Percentiles rank a stretch among this genome's conserved stretches.
Evolutionary conservation across 2,888 invertebrate genomes (phyloP).

Genomic region (Molanna angustata): DNA sequence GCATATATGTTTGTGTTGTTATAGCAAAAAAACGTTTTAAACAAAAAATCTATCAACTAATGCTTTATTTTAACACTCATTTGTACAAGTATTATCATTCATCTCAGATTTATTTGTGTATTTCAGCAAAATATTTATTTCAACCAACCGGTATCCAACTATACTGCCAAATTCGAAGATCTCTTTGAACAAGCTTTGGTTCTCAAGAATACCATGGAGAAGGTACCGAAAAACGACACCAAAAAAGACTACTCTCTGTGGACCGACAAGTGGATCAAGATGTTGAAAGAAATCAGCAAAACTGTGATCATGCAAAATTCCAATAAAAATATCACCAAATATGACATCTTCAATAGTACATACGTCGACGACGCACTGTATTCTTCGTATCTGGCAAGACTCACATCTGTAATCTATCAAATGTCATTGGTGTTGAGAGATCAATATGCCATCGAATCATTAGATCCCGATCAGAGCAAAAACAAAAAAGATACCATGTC

Average conservation of each 20-base stretch:
- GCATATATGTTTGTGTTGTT: too few species aligned
- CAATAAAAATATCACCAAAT: slow-evolving; percentile 4
- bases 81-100: too few species aligned
- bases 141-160: slow-evolving; percentile 26
- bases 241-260: slow-evolving; percentile 19
- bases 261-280: slow-evolving; percentile 28
- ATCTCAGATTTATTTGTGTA: slow-evolving; percentile 19
- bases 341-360: slow-evolving; percentile 17
- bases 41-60: too few species aligned
- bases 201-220: slow-evolving; percentile 18
- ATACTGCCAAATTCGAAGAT: slow-evolving; percentile 25
- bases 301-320: slow-evolving; percentile 15
- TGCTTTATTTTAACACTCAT: too few species aligned
- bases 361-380: slow-evolving; percentile 22
- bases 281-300: slow-evolving; percentile 26
- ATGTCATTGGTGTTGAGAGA: slow-evolving; percentile 10
- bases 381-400: slow-evolving; percentile 20
- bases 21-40: too few species aligned
- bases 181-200: slow-evolving; percentile 22
- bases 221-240: slow-evolving; percentile 13
- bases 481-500: slow-evolving; percentile 15
- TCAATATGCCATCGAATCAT: background rate
- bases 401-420: slow-evolving; percentile 20
- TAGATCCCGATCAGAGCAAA: background rate
- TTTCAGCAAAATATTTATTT: slow-evolving; percentile 35